Conservation (phyloP, 2,797 vertebrate genomes). For the Enteromius fasciolatus region DNA sequence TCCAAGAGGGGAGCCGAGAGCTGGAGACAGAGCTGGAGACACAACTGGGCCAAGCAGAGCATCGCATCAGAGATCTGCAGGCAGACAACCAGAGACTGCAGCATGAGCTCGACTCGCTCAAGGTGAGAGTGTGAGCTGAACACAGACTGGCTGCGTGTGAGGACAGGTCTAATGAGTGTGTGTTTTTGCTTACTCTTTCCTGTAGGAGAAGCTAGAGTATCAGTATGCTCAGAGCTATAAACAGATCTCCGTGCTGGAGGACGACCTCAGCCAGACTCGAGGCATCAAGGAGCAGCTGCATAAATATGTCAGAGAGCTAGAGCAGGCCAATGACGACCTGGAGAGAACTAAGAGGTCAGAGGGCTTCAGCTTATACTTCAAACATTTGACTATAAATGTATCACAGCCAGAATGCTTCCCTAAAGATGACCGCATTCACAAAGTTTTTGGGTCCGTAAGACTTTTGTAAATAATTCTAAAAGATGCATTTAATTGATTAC, state of each 20-base stretch:
- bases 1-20: slow-evolving; percentile 96
- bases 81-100: slow-evolving; percentile 95
- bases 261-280: slow-evolving; percentile 91
- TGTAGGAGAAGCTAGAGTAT: slow-evolving; percentile 80
- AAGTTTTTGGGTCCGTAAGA: too few species aligned
- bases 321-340: slow-evolving; percentile 96
- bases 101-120: slow-evolving; percentile 87
- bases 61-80: slow-evolving; percentile 91
- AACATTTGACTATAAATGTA: not conserved
- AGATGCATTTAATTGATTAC: not conserved
- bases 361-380: not conserved
- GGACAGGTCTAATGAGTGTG: not conserved
- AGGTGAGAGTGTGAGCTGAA: slow-evolving; percentile 74
- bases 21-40: slow-evolving; percentile 96
- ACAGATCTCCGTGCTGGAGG: slow-evolving; percentile 93
- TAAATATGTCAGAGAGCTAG: slow-evolving; percentile 94
- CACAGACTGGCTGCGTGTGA: not conserved
- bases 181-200: slow-evolving; percentile 7
- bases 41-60: slow-evolving; percentile 91
- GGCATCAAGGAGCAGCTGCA: slow-evolving; percentile 96
- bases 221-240: slow-evolving; percentile 96
- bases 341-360: slow-evolving; percentile 92
- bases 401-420: not conserved
- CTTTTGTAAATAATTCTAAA: too few species aligned
- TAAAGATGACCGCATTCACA: not conserved